Evolutionary conservation across 2,888 invertebrate genomes (phyloP).

Genomic region (Tricholauxania praeusta): DNA sequence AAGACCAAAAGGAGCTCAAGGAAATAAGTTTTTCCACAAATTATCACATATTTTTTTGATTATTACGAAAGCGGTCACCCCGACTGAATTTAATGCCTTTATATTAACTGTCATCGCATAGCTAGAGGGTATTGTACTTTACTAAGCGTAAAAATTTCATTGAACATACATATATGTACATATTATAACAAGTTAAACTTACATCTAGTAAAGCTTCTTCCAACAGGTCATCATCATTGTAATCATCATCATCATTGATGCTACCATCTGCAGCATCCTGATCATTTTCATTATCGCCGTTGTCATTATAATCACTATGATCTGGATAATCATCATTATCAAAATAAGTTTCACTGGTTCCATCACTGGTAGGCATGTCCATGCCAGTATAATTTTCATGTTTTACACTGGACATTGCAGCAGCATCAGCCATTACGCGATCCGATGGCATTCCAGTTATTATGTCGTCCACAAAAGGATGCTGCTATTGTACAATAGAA

Average conservation of each 20-base stretch:
- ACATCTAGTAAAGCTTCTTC: slow-evolving; percentile 61
- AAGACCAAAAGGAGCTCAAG: no score
- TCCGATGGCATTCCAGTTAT: slow-evolving; percentile 40
- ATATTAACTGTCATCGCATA: no score
- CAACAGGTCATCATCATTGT: slow-evolving; percentile 62
- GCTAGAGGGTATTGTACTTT: no score
- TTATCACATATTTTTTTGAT: no score
- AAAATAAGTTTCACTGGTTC: slow-evolving; percentile 43
- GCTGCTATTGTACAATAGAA: background rate
- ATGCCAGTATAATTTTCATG: slow-evolving; percentile 54
- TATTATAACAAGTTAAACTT: slow-evolving; percentile 37
- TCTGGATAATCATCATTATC: slow-evolving; percentile 45
- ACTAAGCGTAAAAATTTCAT: no score
- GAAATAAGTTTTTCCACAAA: no score
- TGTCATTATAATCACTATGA: slow-evolving; percentile 29
- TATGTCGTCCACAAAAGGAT: slow-evolving; percentile 20
- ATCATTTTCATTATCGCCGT: slow-evolving; percentile 40
- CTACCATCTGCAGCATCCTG: slow-evolving; percentile 38
- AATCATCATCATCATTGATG: slow-evolving; percentile 46
- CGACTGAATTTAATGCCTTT: no score
- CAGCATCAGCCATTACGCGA: slow-evolving; percentile 42
- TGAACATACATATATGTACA: no score
- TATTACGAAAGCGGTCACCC: no score
- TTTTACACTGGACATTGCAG: slow-evolving; percentile 48
- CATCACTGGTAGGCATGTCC: slow-evolving; percentile 40